These are phyloP conservation scores for Euzophera pinguis DNA, from an alignment of 2,888 invertebrate species.

Conservation along the genomic window DNA sequence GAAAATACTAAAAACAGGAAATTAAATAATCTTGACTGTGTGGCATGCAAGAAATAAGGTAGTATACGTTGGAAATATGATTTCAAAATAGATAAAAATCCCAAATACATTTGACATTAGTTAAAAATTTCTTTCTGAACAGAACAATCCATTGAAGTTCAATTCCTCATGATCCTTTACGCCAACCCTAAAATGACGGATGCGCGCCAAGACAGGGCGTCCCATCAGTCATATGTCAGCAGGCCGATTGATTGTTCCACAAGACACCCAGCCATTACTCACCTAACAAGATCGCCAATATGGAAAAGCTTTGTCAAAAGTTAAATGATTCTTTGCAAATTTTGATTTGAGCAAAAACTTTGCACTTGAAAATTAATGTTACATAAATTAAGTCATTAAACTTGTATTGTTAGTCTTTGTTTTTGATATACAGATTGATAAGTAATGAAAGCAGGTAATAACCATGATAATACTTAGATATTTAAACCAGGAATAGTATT, in stretches of 20 bases:
- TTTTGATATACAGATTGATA: too few relatives aligned
- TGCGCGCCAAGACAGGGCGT: constrained; percentile 51
- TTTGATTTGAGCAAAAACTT: not conserved
- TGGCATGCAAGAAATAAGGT: too few relatives aligned
- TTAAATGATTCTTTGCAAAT: constrained; percentile 8
- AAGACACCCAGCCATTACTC: constrained; percentile 15
- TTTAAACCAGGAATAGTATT: too few relatives aligned
- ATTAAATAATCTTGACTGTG: too few relatives aligned
- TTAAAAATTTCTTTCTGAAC: not conserved
- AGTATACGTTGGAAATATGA: too few relatives aligned
- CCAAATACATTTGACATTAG: too few relatives aligned
- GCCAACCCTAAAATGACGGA: constrained; percentile 48
- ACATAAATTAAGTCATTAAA: too few relatives aligned
- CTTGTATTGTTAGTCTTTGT: too few relatives aligned
- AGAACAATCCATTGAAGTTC: not conserved
- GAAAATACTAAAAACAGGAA: too few relatives aligned
- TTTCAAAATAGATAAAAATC: too few relatives aligned
- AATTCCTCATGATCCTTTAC: not conserved
- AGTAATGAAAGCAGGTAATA: too few relatives aligned
- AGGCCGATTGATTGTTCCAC: constrained; percentile 37
- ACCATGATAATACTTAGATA: too few relatives aligned
- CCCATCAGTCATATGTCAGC: constrained; percentile 45
- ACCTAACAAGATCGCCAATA: constrained; percentile 12
- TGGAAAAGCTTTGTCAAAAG: constrained; percentile 1
- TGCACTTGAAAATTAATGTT: not conserved